These are phyloP conservation scores for Phaonia tiefii DNA, from an alignment of 2,888 invertebrate genomes.

Conservation along the genomic window DNA sequence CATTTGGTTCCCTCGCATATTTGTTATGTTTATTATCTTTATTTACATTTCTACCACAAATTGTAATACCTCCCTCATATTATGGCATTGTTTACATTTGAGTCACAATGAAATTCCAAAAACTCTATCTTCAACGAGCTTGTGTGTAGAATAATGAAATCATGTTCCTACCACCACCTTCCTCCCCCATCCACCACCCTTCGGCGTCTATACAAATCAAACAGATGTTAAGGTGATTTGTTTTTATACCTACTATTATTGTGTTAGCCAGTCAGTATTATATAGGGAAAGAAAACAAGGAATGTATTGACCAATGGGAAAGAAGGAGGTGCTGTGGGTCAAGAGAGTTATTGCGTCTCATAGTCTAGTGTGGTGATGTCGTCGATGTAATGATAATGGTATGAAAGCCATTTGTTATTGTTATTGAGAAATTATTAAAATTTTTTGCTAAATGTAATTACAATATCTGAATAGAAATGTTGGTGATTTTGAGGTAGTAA, in stretches of 20 bases:
- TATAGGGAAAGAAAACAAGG: neutral
- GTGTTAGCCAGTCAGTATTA: neutral
- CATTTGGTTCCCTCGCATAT: no score
- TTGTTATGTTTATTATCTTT: no score
- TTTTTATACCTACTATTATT: neutral
- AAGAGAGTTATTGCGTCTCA: neutral
- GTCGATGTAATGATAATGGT: no score
- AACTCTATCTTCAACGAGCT: slow-evolving; percentile 39
- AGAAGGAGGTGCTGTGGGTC: neutral
- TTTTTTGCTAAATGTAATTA: neutral
- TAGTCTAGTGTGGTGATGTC: no score
- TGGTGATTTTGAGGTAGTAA: no score
- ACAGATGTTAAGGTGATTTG: slow-evolving; percentile 10
- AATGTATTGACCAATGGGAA: neutral
- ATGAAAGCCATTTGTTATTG: no score
- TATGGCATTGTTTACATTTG: slow-evolving; percentile 39
- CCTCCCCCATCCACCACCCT: neutral
- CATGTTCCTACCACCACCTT: neutral
- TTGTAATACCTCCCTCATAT: slow-evolving; percentile 2
- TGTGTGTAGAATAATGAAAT: slow-evolving; percentile 8
- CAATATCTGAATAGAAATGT: neutral
- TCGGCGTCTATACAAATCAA: neutral
- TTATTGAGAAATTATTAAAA: neutral
- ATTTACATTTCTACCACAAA: no score
- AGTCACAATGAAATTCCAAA: slow-evolving; percentile 47